These are phyloP conservation scores for Amphipyra berbera DNA, from an alignment of 2,888 invertebrate genomes.

Conservation along the genomic window DNA sequence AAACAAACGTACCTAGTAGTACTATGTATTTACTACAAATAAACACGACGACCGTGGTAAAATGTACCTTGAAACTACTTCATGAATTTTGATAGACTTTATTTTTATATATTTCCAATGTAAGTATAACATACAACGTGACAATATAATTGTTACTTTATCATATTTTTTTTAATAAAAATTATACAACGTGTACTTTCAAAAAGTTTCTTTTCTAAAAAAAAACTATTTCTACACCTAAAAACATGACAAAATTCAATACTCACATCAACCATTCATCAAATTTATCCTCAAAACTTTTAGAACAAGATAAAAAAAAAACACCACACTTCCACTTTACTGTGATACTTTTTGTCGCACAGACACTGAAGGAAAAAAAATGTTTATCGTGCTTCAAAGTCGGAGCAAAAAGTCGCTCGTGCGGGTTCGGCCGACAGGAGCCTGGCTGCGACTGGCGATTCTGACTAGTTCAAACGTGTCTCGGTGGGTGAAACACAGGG, in stretches of 20 bases:
- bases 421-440: constrained; percentile 59
- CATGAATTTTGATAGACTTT: too few species aligned
- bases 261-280: constrained; percentile 48
- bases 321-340: constrained; percentile 55
- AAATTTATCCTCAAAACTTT: constrained; percentile 50
- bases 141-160: too few species aligned
- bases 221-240: constrained; percentile 4
- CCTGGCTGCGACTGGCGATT: constrained; percentile 60
- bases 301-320: constrained; percentile 43
- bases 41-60: background rate
- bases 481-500: constrained; percentile 39
- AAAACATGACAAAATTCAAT: constrained; percentile 18
- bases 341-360: constrained; percentile 52
- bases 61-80: too few species aligned
- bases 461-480: constrained; percentile 33
- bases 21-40: background rate
- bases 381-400: constrained; percentile 49
- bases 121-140: too few species aligned
- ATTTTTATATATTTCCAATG: too few species aligned
- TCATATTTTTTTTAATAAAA: too few species aligned
- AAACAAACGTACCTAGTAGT: background rate
- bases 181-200: too few species aligned
- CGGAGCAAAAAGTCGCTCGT: constrained; percentile 52
- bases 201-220: background rate
- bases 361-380: constrained; percentile 50